Conservation (phyloP, 2,888 invertebrate species). For the Cantharis rufa region DNA sequence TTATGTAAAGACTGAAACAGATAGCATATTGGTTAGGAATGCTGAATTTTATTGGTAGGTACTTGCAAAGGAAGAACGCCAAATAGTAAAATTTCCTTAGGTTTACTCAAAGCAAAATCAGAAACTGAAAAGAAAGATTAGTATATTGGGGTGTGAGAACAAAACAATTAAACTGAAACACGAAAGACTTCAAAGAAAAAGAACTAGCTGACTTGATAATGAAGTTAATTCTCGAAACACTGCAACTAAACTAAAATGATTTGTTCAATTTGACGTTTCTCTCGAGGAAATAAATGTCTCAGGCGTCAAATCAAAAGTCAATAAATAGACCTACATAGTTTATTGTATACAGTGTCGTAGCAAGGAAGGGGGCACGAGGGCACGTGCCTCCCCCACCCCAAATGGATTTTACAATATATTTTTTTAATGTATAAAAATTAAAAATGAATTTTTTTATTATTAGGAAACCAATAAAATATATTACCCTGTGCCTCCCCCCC, state of each 20-base stretch:
- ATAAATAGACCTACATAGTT: neutral
- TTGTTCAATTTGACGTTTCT: neutral
- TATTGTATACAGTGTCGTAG: too few relatives aligned
- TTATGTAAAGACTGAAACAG: neutral
- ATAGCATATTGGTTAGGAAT: too few relatives aligned
- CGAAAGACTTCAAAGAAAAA: neutral
- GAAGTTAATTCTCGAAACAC: neutral
- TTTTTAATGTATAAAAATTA: too few relatives aligned
- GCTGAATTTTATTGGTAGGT: too few relatives aligned
- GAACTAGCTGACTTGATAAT: neutral
- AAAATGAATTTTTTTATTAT: too few relatives aligned
- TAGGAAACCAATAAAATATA: too few relatives aligned
- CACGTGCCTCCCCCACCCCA: too few relatives aligned
- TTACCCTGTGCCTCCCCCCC: too few relatives aligned
- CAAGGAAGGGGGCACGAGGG: too few relatives aligned
- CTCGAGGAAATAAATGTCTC: neutral
- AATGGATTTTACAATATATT: too few relatives aligned
- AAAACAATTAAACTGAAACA: neutral
- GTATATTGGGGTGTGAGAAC: neutral
- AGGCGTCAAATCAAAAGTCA: neutral
- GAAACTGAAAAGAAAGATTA: neutral
- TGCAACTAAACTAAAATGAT: neutral
- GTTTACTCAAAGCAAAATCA: neutral
- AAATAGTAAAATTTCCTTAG: neutral
- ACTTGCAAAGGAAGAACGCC: neutral